A percentile compares a stretch with the other conserved stretches of the same genome.
Evolutionary conservation across 2,113 vertebrate species (phyloP).

Genomic region (Diphyllodes magnificus): DNA sequence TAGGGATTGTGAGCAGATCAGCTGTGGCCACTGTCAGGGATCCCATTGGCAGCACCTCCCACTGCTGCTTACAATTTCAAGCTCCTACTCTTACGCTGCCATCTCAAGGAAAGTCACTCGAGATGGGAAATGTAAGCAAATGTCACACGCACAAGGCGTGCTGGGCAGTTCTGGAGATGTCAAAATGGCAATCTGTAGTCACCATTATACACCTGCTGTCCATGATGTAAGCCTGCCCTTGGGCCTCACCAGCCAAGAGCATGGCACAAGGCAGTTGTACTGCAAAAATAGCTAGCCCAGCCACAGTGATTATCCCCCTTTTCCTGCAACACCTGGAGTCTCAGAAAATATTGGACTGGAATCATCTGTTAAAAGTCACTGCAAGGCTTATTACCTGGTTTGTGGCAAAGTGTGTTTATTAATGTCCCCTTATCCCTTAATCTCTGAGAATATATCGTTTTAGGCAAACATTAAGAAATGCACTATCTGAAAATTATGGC

Average conservation of each 20-base stretch:
- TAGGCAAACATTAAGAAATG: not conserved
- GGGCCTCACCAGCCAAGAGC: not conserved
- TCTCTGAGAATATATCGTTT: not conserved
- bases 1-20: not conserved
- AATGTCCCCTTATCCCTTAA: not conserved
- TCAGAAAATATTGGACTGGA: not conserved
- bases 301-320: not conserved
- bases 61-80: not conserved
- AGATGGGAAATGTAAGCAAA: not conserved
- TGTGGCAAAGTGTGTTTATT: not conserved
- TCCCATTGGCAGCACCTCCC: not conserved
- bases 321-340: not conserved
- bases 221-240: not conserved
- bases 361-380: not conserved
- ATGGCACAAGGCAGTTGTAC: not conserved
- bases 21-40: not conserved
- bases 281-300: not conserved
- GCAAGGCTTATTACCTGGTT: not conserved
- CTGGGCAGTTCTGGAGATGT: not conserved
- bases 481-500: not conserved
- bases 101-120: not conserved
- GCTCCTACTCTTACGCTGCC: not conserved
- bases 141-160: fast-evolving
- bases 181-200: not conserved
- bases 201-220: not conserved